Evolutionary conservation across 2,888 invertebrate species (phyloP), one percentile per base, ranked within the genome.

Genomic region (Papilio elwesi): DNA sequence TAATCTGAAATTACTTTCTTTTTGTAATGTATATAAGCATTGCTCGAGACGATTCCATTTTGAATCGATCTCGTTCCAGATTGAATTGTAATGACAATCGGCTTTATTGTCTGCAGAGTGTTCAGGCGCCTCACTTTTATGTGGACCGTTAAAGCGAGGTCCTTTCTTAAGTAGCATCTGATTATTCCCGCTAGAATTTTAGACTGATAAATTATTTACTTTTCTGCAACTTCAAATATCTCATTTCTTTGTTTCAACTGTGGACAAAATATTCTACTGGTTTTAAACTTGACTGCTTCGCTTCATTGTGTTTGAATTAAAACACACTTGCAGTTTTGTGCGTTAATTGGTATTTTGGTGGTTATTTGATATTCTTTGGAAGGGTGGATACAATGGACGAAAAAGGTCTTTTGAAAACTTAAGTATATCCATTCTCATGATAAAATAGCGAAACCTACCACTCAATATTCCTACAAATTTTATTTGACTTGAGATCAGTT

Each of bases 81-180:
- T 71, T 16, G 43, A 66, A 71, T 57, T 51, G 16, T 66, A 66
- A 71, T 71, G 48, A 55, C 53, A 63, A 64, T 70, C 47, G 15
- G 36, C 38, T 57, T 68, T 59, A 63, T 63, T 69, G 51, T 68
- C 62, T 52, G 12, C 43, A n/a, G 38, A 52, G 52, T 26, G 52
- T 63, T 69, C 51, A 55, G 36, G 36, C 55, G 36, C 55, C 26
- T 55, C 55, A 38, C 16, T 71, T 71, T 71, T 57, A 71, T 64
- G 64, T 55, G 64, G 26, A 70, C 70, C 36, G 53, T 70, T 70
- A 70, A 70, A 55, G 47, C 26, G 47, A 15, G n/a, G 15, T 55
- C 26, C 38, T 70, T 70, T 70, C 64, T 70, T 70, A 64, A 70
- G 36, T 70, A 55, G 70, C 70, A 55, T 55, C 55, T 64, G 64